A percentile compares a stretch with the other conserved stretches of the same genome.
phyloP scores from a whole-genome alignment of 2,888 invertebrate genomes.

The Rhyacophila evoluta region DNA sequence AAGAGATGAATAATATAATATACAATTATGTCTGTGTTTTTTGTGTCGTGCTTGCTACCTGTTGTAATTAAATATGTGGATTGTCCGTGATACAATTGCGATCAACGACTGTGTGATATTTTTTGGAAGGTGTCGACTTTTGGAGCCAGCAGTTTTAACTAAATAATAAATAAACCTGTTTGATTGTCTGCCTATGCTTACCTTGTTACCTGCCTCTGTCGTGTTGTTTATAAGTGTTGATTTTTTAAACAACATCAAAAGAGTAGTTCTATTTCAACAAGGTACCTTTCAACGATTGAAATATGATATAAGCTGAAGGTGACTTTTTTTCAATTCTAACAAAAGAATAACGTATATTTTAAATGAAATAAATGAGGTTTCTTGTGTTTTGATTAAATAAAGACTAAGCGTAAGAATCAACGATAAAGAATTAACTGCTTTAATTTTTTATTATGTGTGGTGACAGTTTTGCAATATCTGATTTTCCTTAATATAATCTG shows the following conservation, averaged over 20 bases:
- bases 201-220: background rate
- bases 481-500: no score
- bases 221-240: background rate
- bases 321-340: no score
- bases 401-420: no score
- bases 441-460: no score
- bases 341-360: no score
- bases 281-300: no score
- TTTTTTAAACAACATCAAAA: background rate
- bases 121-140: background rate
- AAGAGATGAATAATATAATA: background rate
- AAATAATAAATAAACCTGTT: background rate
- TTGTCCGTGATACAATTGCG: background rate
- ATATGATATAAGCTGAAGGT: no score
- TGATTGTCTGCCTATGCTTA: constrained; percentile 25
- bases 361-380: no score
- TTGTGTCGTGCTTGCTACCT: background rate
- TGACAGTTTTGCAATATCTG: no score
- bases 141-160: background rate
- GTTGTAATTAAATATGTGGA: constrained; percentile 21
- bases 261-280: background rate
- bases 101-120: background rate
- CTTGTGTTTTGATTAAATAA: no score
- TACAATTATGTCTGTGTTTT: background rate
- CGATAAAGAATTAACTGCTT: no score